Evolutionary conservation across 2,888 invertebrate genomes (phyloP).

Genomic region (Drosophila atripex): DNA sequence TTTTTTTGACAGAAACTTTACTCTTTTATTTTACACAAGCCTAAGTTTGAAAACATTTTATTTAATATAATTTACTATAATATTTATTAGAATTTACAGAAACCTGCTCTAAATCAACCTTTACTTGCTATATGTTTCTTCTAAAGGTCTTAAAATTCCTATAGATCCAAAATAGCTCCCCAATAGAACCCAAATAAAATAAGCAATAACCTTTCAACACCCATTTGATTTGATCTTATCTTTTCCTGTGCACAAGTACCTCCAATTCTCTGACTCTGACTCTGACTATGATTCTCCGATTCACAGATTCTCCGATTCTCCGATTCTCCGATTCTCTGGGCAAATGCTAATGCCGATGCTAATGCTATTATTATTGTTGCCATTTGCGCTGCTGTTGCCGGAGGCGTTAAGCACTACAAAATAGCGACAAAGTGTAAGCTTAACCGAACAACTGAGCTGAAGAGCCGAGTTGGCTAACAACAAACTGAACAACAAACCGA

Average conservation of each 20-base stretch:
- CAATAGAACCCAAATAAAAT: neutral
- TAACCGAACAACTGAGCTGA: slow-evolving; percentile 28
- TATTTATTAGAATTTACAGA: too few species aligned
- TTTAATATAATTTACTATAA: too few species aligned
- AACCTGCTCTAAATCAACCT: too few species aligned
- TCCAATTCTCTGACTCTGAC: neutral
- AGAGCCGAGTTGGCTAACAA: slow-evolving; percentile 5
- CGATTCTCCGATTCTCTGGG: slow-evolving; percentile 31
- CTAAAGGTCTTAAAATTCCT: too few species aligned
- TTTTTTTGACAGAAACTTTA: too few species aligned
- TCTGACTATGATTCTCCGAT: too few species aligned
- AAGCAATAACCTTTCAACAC: neutral
- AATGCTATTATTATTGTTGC: slow-evolving; percentile 46
- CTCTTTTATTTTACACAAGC: too few species aligned
- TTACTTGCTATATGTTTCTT: too few species aligned
- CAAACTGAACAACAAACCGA: slow-evolving; percentile 1
- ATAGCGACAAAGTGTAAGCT: slow-evolving; percentile 63
- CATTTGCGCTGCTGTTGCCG: slow-evolving; percentile 41
- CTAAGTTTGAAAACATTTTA: too few species aligned
- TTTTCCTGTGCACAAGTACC: slow-evolving; percentile 3
- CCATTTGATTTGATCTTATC: neutral
- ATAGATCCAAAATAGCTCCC: too few species aligned
- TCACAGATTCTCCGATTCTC: slow-evolving; percentile 17
- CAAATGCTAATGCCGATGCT: slow-evolving; percentile 41
- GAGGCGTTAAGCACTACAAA: slow-evolving; percentile 55